phyloP scores from a whole-genome alignment of 2,797 vertebrate species.

The Alcedo quadribrachys region DNA sequence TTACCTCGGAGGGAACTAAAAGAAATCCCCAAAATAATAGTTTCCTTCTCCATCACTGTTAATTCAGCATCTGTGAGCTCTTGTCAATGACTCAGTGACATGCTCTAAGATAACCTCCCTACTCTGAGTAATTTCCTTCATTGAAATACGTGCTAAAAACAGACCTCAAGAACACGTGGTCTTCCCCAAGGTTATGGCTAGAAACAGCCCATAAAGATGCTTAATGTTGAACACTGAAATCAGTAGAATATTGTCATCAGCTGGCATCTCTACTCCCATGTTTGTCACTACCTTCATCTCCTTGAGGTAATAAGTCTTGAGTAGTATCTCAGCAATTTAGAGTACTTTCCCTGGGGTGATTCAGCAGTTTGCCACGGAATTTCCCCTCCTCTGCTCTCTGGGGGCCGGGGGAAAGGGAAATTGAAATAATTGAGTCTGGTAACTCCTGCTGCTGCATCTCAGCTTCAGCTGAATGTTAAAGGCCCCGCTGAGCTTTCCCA shows the following conservation, averaged over 20 bases:
- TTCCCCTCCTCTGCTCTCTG: neutral
- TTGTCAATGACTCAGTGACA: neutral
- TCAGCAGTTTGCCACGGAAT: neutral
- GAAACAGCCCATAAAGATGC: neutral
- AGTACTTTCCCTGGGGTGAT: neutral
- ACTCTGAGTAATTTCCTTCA: neutral
- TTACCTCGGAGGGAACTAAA: neutral
- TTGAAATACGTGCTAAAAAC: neutral
- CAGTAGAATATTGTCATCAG: neutral
- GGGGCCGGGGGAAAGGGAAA: neutral
- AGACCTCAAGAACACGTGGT: neutral
- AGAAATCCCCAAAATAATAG: neutral
- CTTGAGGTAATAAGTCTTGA: neutral
- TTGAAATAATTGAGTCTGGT: neutral
- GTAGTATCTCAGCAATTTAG: slow-evolving; percentile 11
- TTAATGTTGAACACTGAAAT: neutral
- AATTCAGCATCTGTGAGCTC: neutral
- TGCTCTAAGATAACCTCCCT: neutral
- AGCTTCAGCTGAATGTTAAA: neutral
- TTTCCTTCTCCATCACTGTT: neutral
- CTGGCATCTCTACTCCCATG: neutral
- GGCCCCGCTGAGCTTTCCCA: neutral
- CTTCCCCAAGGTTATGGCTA: neutral
- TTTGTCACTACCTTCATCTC: neutral
- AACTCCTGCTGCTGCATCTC: neutral